Evolutionary conservation across 2,797 vertebrate genomes (phyloP), one percentile per base, ranked within the genome.

Genomic region (Chelon auratus): DNA sequence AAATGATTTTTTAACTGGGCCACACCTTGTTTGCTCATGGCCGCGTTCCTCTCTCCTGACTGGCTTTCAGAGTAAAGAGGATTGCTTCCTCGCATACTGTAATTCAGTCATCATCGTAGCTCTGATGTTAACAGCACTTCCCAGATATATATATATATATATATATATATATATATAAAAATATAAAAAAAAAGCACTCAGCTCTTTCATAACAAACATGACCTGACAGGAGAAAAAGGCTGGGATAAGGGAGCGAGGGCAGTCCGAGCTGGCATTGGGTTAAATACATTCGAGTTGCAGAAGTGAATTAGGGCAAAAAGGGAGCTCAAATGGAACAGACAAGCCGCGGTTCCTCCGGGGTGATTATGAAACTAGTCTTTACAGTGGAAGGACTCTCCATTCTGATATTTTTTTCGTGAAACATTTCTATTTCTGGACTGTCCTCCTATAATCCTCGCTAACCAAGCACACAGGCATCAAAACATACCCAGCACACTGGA

Each of bases 361-460:
- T 55, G 48, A 84, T 91, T 92, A 87, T 75, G 78, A 93, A 90
- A 90, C 86, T 37, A 67, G 82, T 74, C 86, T 81, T 89, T 86
- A 87, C 86, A 83, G 84, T 87, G 85, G 83, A 87, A 87, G 78
- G 86, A 87, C 73, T 85, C 80, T 75, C 72, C 79, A 64, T 85
- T 90, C 76, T 80, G 80, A 92, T 88, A 87, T 90, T 92, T 92
- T 90, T 92, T 92, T 87, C 85, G 86, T 87, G 82, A 91, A 91
- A 84, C 76, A 54, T 80, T 85, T 88, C 88, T 93, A 92, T 92
- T 93, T 91, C 75, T 86, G 84, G 85, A 82, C 66, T 80, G 56
- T 86, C 85, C 84, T 85, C 66, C 65, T 76, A 74, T 87, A 78
- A 86, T 75, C 87, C 85, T 45, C 14, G 5, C 73, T 50, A 54